Base-by-base conservation (phyloP, 2,888 invertebrate genomes). In the Proisotoma minuta region DNA sequence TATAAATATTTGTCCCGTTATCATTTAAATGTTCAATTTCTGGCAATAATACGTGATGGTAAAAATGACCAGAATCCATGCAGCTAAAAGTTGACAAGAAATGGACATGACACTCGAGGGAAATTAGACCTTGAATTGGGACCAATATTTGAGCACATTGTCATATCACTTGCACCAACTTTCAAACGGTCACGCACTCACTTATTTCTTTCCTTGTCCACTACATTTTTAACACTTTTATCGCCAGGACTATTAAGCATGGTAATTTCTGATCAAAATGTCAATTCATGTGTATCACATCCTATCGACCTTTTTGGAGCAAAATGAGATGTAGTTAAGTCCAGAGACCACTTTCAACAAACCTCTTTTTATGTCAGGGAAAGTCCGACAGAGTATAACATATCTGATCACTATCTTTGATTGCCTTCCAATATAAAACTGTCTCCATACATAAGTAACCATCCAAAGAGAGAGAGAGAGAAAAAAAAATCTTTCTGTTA, bases 51-150 rank as follows among this genome's bases (percentile, higher is more conserved):
- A 40, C 52, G 20, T 29, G 18, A 22, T 5, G 15, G 26, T 54
- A 56, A 56, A 54, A 43, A 56, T 43, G 56, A 43, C 43, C 47
- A n/a, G 43, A 56, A 56, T 56, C 40, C 50, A 50, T 57, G 60
- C 65, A 61, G 57, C 59, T 53, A 64, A 66, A 69, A 43, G 56
- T 62, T 66, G 65, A 66, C 60, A 63, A 57, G 57, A 60, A 64
- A 68, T 66, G 59, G 67, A 66, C 73, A 74, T 70, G 70, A 71
- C 72, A 74, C 74, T 74, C 74, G 69, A 69, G 74, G 74, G 74
- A 74, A 74, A 74, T 74, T 74, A 74, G 74, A 70, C 62, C 69
- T 66, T 67, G 60, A 65, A 59, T 66, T 68, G 68, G 67, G 67
- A 66, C 73, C 68, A 66, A 71, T 65, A 66, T 66, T 69, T 65